Base-by-base conservation (phyloP, 64 coral and sea anemone species). In the Astreopora myriophthalma region DNA sequence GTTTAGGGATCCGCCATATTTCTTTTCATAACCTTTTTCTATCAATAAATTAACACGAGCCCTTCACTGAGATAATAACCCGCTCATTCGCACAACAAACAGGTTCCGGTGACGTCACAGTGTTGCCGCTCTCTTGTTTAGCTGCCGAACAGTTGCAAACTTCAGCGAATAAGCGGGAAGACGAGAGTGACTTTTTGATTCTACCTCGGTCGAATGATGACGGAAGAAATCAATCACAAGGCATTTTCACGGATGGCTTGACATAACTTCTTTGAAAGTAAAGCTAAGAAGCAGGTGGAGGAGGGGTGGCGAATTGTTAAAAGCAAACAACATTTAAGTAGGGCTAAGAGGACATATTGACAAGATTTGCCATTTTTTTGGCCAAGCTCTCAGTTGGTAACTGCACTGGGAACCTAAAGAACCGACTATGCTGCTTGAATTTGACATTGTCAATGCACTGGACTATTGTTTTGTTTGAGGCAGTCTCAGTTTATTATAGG, bases 21-120 rank as follows among this genome's bases (percentile, higher is more conserved):
- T 87, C 85, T 87, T 87, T 87, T 87, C 67, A 83, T 34, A 58
- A 87, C 85, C 65, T 73, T 49, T 87, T 69, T 87, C 85, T 87
- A 70, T 87, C 27, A 87, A 87, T 87, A 87, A 72, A 87, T 87
- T 70, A 87, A 72, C 85, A 28, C 36, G 10, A 20, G 11, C 33
- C 20, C 30, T 83, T 39, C 31, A 39, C 31, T 83, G 35, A 83
- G 79, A 83, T 83, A 83, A 83, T 83, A 14, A 83, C 79, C 79
- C 79, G 79, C 57, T 83, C 52, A 64, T 24, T 34, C 79, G 55
- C 32, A 83, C 55, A 83, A 83, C 79, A 83, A 60, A 83, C 79
- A 83, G 79, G 79, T 83, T 64, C 70, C 32, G 7, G 22, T 83
- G 79, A 83, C 79, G 79, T 64, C 33, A 83, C 30, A 38, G n/a